A percentile compares a stretch with the other conserved stretches of the same genome.
Evolutionary conservation across 2,888 invertebrate species (phyloP).

Genomic region (Phyto melanocephala): DNA sequence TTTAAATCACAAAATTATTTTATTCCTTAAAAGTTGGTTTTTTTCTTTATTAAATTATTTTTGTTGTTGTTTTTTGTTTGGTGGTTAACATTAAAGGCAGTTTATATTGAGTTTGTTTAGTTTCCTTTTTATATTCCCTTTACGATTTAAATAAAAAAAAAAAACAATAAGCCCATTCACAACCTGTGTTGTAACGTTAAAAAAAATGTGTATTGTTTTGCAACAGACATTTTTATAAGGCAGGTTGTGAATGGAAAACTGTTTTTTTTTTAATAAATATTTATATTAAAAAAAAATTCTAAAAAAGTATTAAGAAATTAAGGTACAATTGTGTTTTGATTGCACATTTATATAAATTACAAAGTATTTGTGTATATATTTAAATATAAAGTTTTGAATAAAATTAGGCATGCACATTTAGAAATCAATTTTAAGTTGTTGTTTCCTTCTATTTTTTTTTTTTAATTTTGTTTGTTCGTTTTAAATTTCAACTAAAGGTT

Average conservation of each 20-base stretch:
- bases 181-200: too few species aligned
- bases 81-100: slow-evolving; percentile 64
- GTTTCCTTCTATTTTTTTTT: background rate
- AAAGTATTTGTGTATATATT: background rate
- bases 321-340: slow-evolving; percentile 59
- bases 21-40: slow-evolving; percentile 49
- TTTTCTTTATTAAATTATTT: slow-evolving; percentile 35
- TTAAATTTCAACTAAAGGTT: slow-evolving; percentile 77
- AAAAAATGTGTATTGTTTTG: too few species aligned
- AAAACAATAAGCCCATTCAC: background rate
- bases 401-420: slow-evolving; percentile 38
- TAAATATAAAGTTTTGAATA: background rate
- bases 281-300: background rate
- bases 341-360: slow-evolving; percentile 36
- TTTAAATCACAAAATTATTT: slow-evolving; percentile 48
- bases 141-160: slow-evolving; percentile 3
- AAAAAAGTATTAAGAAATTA: slow-evolving; percentile 19
- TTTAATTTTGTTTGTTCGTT: slow-evolving; percentile 3
- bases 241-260: too few species aligned
- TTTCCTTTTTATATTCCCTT: slow-evolving; percentile 5
- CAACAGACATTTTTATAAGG: too few species aligned
- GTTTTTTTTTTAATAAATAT: background rate
- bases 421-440: background rate
- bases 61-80: slow-evolving; percentile 23
- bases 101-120: slow-evolving; percentile 54